phyloP scores from a whole-genome alignment of 2,113 vertebrate species.

The Poeciliopsis occidentalis region DNA sequence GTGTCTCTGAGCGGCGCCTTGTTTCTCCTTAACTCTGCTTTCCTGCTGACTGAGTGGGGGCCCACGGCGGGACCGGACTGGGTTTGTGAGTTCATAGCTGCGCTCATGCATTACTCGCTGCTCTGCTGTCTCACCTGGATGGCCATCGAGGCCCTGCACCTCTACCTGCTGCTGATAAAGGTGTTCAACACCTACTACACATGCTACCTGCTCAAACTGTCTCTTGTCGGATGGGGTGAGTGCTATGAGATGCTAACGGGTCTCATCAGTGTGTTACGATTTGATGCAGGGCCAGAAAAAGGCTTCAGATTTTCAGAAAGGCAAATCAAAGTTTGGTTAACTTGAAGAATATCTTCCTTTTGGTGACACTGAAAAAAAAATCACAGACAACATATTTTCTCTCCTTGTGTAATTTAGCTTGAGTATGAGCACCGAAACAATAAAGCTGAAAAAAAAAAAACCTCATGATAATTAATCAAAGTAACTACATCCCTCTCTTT shows the following conservation, averaged over 20 bases:
- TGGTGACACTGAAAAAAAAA: no score
- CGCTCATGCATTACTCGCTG: constrained; percentile 70
- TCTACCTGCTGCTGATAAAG: constrained; percentile 59
- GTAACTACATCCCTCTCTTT: no score
- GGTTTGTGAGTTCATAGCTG: constrained; percentile 69
- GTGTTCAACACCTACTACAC: constrained; percentile 74
- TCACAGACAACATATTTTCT: no score
- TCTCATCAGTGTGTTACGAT: not conserved
- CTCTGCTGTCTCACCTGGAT: constrained; percentile 79
- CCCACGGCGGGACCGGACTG: constrained; percentile 5
- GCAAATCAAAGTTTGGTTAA: no score
- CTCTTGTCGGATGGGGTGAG: constrained; percentile 77
- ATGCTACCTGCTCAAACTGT: constrained; percentile 73
- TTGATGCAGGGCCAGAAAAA: not conserved
- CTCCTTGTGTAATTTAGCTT: no score
- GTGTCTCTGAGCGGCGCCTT: constrained; percentile 71
- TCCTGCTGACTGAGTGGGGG: constrained; percentile 74
- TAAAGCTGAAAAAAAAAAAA: no score
- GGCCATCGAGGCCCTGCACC: constrained; percentile 76
- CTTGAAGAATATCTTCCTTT: no score
- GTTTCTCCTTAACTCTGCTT: constrained; percentile 73
- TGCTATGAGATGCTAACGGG: not conserved
- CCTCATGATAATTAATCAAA: no score
- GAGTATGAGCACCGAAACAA: no score
- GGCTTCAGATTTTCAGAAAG: no score